These are phyloP conservation scores for Catonia carolina DNA, from an alignment of 2,888 invertebrate species.

Conservation along the genomic window DNA sequence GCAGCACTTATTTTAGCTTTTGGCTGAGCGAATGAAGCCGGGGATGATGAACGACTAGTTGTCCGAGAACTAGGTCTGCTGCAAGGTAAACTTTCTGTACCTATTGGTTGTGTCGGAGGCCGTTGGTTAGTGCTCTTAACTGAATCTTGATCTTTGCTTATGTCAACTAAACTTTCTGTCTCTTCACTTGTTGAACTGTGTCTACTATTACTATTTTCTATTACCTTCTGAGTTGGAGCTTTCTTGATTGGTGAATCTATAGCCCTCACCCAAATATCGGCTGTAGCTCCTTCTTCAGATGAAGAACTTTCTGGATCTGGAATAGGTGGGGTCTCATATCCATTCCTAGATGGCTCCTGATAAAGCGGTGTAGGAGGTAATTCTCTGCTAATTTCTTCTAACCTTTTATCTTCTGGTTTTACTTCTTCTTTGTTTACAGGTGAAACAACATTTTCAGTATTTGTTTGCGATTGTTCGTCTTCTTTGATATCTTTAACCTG, in stretches of 20 bases:
- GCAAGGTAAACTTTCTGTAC: conserved; percentile 29
- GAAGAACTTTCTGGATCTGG: conserved; percentile 27
- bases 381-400: background rate
- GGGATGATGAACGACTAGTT: conserved; percentile 32
- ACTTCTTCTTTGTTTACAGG: conserved; percentile 1
- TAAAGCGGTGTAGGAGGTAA: conserved; percentile 11
- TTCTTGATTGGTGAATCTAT: conserved; percentile 36
- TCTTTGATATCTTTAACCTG: background rate
- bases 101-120: conserved; percentile 14
- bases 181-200: conserved; percentile 23
- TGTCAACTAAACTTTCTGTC: conserved; percentile 14
- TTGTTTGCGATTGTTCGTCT: conserved; percentile 2
- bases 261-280: conserved; percentile 36
- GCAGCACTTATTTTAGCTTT: conserved; percentile 34
- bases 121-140: background rate
- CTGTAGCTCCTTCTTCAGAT: conserved; percentile 35
- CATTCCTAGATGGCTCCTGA: background rate
- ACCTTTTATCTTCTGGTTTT: background rate
- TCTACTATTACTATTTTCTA: conserved; percentile 16
- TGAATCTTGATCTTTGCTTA: conserved; percentile 3
- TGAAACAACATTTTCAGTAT: background rate
- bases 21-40: conserved; percentile 29
- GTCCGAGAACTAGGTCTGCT: conserved; percentile 32
- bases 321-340: no score
- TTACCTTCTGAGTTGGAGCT: conserved; percentile 21